phyloP scores from a whole-genome alignment of 2,888 invertebrate genomes.

The Tachina grossa region DNA sequence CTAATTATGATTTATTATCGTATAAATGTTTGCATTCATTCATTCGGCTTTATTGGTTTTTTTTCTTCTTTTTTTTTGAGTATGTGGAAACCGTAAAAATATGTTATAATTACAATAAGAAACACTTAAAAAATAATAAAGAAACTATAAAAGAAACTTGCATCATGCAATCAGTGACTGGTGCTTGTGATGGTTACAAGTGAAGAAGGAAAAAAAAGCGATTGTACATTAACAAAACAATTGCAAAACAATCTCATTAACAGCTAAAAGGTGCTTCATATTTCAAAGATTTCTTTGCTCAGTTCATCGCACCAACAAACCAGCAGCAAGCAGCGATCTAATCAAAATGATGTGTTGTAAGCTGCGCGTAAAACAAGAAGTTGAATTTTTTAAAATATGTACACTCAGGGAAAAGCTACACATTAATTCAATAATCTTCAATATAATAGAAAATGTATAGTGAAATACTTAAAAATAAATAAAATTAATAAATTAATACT shows the following conservation, averaged over 20 bases:
- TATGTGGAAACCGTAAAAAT: background rate
- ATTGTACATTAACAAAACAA: constrained; percentile 24
- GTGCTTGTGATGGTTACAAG: background rate
- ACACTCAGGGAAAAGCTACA: too few species aligned
- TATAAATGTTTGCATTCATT: background rate
- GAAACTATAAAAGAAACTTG: constrained; percentile 1
- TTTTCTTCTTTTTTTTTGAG: background rate
- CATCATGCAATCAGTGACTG: background rate
- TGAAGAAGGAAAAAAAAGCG: constrained; percentile 1
- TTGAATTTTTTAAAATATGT: constrained; percentile 9
- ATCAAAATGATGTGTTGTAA: background rate
- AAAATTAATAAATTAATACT: too few species aligned
- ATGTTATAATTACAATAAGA: background rate
- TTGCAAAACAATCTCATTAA: constrained; percentile 53
- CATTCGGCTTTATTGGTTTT: too few species aligned
- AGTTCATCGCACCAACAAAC: background rate
- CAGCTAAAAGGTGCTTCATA: constrained; percentile 45
- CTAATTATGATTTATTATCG: constrained; percentile 4
- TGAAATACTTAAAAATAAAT: too few species aligned
- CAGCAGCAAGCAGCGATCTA: background rate
- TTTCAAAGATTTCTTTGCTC: constrained; percentile 14
- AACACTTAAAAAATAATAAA: background rate
- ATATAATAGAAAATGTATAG: too few species aligned
- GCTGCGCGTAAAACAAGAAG: background rate
- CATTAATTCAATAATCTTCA: too few species aligned